A percentile compares a stretch with the other conserved stretches of the same genome.
Conservation (phyloP, 2,797 vertebrate species). For the Lacerta agilis region DNA sequence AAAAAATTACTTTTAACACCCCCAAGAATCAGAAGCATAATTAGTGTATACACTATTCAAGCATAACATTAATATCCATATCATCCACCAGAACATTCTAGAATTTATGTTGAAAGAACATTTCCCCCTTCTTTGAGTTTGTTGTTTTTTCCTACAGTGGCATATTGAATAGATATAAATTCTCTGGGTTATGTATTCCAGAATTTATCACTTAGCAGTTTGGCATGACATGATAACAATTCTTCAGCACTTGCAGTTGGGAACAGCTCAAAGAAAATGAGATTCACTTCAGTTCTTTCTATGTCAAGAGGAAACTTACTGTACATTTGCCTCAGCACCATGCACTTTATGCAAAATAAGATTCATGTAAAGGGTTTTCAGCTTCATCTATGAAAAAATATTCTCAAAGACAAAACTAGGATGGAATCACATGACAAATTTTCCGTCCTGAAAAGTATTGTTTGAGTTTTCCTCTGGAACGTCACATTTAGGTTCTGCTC, state of each 20-base stretch:
- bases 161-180: neutral
- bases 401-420: neutral
- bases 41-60: neutral
- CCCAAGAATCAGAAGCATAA: neutral
- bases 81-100: neutral
- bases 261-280: neutral
- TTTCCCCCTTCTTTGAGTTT: neutral
- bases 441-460: too few species aligned
- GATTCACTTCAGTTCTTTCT: neutral
- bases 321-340: neutral
- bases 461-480: too few species aligned
- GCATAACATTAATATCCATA: neutral
- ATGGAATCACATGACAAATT: too few species aligned
- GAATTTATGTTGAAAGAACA: constrained; percentile 3
- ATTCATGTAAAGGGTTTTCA: neutral
- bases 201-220: constrained; percentile 1
- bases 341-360: neutral
- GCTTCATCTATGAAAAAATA: neutral
- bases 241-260: neutral
- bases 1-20: neutral
- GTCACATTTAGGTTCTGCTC: neutral
- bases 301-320: neutral
- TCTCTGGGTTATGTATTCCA: constrained; percentile 10
- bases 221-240: neutral
- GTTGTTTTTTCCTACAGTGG: neutral